Evolutionary conservation across 2,113 vertebrate genomes (phyloP), one percentile per base, ranked within the genome.

Genomic region (Argyrosomus japonicus): DNA sequence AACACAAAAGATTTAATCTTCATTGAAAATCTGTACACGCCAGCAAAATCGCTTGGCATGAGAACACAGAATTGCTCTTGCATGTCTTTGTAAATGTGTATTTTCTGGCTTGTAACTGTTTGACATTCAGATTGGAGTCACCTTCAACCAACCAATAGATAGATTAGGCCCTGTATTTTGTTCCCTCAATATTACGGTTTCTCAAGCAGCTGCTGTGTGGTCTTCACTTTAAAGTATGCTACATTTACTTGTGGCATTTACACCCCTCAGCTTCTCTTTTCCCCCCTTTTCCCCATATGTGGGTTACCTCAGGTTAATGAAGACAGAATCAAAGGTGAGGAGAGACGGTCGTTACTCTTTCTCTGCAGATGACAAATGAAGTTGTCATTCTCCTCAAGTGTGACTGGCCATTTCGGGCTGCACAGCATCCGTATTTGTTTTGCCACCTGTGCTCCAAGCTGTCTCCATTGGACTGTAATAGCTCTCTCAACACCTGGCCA

Each of bases 371-470:
- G 77, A 89, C 75, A 79, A 85, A 90, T 84, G 53, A 77, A 85
- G 79, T 83, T 77, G 87, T 91, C 85, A 73, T 71, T 61, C 32
- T 64, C 67, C 76, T 82, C 81, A 75, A 85, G 77, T 67, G 81
- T 75, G 61, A 72, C 73, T 69, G 70, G 48, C n/a, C 61, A 56
- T 75, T 83, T 72, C 47, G 47, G 61, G 65, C 19, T 36, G 68
- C 53, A 7, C 21, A 10, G 19, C 65, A 47, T 82, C 74, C 11
- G 3, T 69, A 71, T 86, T 88, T 86, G 65, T 77, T 85, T 86
- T 72, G 45, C 79, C 89, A 91, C 77, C 87, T 91, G 85, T 53
- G 65, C 58, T 73, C 47, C 68, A 81, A 76, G 64, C 79, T 70
- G 76, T 76, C 73, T 84, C 77, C 58, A 62, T 11, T 3, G 10